These are phyloP conservation scores for Busseola fusca DNA, from an alignment of 2,888 invertebrate species.

Conservation along the genomic window DNA sequence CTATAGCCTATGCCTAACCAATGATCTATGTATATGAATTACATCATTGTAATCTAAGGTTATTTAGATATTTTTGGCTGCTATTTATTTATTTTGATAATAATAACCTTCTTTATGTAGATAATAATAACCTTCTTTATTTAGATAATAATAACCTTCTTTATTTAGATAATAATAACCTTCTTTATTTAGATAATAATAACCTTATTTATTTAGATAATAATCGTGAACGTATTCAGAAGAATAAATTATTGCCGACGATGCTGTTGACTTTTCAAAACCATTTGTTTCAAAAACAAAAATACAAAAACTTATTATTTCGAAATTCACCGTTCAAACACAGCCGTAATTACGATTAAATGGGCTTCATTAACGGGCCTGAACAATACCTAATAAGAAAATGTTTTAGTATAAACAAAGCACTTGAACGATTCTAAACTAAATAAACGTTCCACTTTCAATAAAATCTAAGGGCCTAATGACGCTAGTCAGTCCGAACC, in stretches of 20 bases:
- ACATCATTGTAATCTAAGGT: neutral
- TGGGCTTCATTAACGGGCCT: slow-evolving; percentile 52
- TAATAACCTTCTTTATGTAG: too few relatives aligned
- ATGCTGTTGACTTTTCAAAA: slow-evolving; percentile 12
- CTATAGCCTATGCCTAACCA: neutral
- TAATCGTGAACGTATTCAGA: neutral
- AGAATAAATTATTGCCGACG: neutral
- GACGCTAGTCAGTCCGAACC: slow-evolving; percentile 66
- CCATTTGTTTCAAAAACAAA: slow-evolving; percentile 17
- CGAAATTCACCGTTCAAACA: slow-evolving; percentile 37
- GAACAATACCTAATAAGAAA: slow-evolving; percentile 59
- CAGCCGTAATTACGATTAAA: slow-evolving; percentile 59
- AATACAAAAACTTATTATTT: slow-evolving; percentile 42
- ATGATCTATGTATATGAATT: neutral
- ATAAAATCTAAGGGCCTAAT: slow-evolving; percentile 71
- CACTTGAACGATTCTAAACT: slow-evolving; percentile 59
- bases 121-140: too few relatives aligned
- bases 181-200: too few relatives aligned
- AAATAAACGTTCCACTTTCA: slow-evolving; percentile 65
- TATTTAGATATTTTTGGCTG: neutral
- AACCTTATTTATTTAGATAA: too few relatives aligned
- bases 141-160: too few relatives aligned
- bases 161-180: too few relatives aligned
- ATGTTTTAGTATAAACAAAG: slow-evolving; percentile 61
- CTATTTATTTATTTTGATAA: neutral